A percentile compares a stretch with the other conserved stretches of the same genome.
Conservation (phyloP, 2,888 invertebrate genomes). For the Alsophila aescularia region DNA sequence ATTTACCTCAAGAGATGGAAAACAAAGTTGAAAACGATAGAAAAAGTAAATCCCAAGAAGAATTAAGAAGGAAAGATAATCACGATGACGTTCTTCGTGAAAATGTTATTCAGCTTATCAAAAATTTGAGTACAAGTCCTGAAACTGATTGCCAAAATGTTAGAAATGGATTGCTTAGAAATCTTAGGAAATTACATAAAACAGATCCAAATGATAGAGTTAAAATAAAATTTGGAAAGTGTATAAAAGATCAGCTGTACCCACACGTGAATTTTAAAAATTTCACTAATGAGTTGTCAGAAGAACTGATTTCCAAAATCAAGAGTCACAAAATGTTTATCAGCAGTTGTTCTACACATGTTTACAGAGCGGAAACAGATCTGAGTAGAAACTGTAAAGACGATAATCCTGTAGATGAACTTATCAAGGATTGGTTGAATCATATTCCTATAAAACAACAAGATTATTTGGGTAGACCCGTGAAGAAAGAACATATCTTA, state of each 20-base stretch:
- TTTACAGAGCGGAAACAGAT: slow-evolving; percentile 35
- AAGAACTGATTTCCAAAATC: slow-evolving; percentile 31
- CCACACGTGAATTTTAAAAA: slow-evolving; percentile 27
- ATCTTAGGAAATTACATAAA: slow-evolving; percentile 29
- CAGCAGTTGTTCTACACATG: slow-evolving; percentile 14
- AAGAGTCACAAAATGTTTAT: slow-evolving; percentile 25
- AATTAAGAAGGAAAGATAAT: slow-evolving; percentile 35
- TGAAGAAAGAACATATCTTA: slow-evolving; percentile 41
- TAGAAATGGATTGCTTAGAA: slow-evolving; percentile 36
- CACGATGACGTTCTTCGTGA: slow-evolving; percentile 33
- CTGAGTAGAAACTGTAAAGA: slow-evolving; percentile 7
- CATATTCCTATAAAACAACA: slow-evolving; percentile 44
- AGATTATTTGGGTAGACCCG: slow-evolving; percentile 35
- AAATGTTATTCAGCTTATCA: slow-evolving; percentile 45
- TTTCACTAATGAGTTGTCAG: slow-evolving; percentile 26
- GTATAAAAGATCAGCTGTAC: slow-evolving; percentile 25
- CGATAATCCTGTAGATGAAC: slow-evolving; percentile 35
- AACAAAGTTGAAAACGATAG: slow-evolving; percentile 32
- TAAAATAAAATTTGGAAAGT: slow-evolving; percentile 24
- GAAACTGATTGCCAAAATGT: slow-evolving; percentile 33
- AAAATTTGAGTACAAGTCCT: slow-evolving; percentile 40
- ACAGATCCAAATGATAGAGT: slow-evolving; percentile 19
- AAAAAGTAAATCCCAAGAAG: slow-evolving; percentile 55
- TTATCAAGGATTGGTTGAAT: slow-evolving; percentile 53
- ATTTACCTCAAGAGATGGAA: slow-evolving; percentile 15